These are phyloP conservation scores for Apamea crenata DNA, from an alignment of 2,888 invertebrate genomes.

Conservation along the genomic window DNA sequence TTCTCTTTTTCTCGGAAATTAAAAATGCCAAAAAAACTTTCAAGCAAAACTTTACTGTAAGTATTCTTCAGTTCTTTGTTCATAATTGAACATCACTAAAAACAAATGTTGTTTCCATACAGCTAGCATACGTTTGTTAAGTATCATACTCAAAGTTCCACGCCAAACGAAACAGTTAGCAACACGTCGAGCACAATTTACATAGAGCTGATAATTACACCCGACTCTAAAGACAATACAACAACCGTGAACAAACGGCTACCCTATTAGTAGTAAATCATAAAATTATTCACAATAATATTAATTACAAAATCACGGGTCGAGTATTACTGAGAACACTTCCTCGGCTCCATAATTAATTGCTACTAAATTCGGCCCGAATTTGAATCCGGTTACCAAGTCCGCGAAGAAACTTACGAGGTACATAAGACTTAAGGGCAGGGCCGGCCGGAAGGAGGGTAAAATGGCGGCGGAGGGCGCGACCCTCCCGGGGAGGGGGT, in stretches of 20 bases:
- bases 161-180: slow-evolving; percentile 22
- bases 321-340: slow-evolving; percentile 84
- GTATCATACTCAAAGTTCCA: slow-evolving; percentile 20
- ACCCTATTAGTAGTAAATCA: slow-evolving; percentile 77
- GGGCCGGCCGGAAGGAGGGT: slow-evolving; percentile 89
- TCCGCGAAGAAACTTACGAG: slow-evolving; percentile 90
- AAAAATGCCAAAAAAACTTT: neutral
- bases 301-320: slow-evolving; percentile 86
- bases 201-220: slow-evolving; percentile 51
- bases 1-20: neutral
- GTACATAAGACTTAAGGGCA: slow-evolving; percentile 91
- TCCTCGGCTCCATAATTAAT: slow-evolving; percentile 89
- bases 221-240: slow-evolving; percentile 49
- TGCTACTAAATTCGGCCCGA: slow-evolving; percentile 90
- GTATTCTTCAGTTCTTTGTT: neutral
- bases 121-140: slow-evolving; percentile 7
- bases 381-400: slow-evolving; percentile 90
- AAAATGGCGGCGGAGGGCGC: slow-evolving; percentile 88
- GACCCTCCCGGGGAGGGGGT: slow-evolving; percentile 81
- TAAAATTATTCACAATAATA: slow-evolving; percentile 82
- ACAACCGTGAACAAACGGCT: slow-evolving; percentile 58
- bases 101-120: neutral
- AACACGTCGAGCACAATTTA: slow-evolving; percentile 34
- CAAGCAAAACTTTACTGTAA: neutral
- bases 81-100: neutral